A percentile compares a stretch with the other conserved stretches of the same genome.
Evolutionary conservation across 2,888 invertebrate genomes (phyloP).

Genomic region (Papilio protenor): DNA sequence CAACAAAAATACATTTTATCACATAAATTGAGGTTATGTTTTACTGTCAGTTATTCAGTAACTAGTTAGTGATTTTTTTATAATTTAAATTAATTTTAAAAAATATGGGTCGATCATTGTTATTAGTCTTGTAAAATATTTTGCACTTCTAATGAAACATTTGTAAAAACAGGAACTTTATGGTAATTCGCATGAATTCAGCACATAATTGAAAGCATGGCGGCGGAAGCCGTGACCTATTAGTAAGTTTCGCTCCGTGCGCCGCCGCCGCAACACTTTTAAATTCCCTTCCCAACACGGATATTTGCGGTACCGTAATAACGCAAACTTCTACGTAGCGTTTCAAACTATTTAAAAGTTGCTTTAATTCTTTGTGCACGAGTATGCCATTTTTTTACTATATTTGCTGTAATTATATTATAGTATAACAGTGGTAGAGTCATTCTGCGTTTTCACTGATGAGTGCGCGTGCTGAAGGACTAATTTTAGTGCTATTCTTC

Average conservation of each 20-base stretch:
- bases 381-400: not conserved
- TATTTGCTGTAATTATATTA: not conserved
- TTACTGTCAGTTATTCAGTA: not conserved
- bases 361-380: not conserved
- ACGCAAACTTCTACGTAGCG: slow-evolving; percentile 4
- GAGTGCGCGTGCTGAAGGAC: too few species aligned
- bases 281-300: slow-evolving; percentile 26
- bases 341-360: slow-evolving; percentile 2
- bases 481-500: too few species aligned
- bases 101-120: too few species aligned
- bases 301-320: slow-evolving; percentile 36
- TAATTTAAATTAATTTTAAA: too few species aligned
- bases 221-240: slow-evolving; percentile 13
- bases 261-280: slow-evolving; percentile 22
- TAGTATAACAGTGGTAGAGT: not conserved
- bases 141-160: not conserved
- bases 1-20: slow-evolving; percentile 5
- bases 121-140: not conserved
- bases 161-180: not conserved
- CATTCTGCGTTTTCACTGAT: too few species aligned
- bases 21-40: not conserved
- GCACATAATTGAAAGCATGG: slow-evolving; percentile 19
- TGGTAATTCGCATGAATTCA: slow-evolving; percentile 11
- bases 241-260: slow-evolving; percentile 21
- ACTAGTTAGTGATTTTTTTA: too few species aligned